Evolutionary conservation across 53 echinoderm and acorn worm species (phyloP).

Genomic region (Antedon mediterranea): DNA sequence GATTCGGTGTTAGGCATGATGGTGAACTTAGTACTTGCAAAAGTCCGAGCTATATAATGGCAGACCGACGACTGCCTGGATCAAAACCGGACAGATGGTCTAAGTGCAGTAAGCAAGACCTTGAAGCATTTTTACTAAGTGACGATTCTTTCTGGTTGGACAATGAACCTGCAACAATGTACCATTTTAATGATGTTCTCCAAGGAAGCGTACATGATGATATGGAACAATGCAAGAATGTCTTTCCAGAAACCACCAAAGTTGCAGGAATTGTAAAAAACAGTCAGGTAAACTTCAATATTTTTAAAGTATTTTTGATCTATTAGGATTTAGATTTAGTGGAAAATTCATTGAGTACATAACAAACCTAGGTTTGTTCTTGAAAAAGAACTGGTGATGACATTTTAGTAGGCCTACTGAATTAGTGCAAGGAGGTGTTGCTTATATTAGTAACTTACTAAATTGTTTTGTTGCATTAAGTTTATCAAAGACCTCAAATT

Average conservation of each 20-base stretch:
- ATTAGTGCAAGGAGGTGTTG: no score
- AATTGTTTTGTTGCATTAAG: no score
- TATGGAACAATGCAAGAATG: slow-evolving; percentile 47
- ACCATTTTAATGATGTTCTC: slow-evolving; percentile 15
- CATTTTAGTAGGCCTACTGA: no score
- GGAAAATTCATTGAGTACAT: no score
- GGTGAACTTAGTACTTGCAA: slow-evolving; percentile 51
- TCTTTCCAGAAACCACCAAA: slow-evolving; percentile 30
- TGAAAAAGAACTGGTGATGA: no score
- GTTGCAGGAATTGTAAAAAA: slow-evolving; percentile 26
- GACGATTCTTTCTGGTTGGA: slow-evolving; percentile 54
- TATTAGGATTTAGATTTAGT: no score
- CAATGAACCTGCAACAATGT: slow-evolving; percentile 15
- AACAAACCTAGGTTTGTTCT: no score
- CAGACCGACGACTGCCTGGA: slow-evolving; percentile 37
- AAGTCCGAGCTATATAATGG: slow-evolving; percentile 58
- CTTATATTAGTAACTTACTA: no score
- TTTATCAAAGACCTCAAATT: no score
- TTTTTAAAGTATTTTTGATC: no score
- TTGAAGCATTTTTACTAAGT: slow-evolving; percentile 42
- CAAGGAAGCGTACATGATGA: slow-evolving; percentile 58
- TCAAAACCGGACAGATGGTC: slow-evolving; percentile 65
- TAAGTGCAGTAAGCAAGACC: slow-evolving; percentile 53
- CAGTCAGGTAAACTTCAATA: slow-evolving; percentile 25
- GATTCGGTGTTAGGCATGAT: slow-evolving; percentile 85